These are phyloP conservation scores for Vireo griseus DNA, from an alignment of 2,797 vertebrate genomes.

Conservation along the genomic window DNA sequence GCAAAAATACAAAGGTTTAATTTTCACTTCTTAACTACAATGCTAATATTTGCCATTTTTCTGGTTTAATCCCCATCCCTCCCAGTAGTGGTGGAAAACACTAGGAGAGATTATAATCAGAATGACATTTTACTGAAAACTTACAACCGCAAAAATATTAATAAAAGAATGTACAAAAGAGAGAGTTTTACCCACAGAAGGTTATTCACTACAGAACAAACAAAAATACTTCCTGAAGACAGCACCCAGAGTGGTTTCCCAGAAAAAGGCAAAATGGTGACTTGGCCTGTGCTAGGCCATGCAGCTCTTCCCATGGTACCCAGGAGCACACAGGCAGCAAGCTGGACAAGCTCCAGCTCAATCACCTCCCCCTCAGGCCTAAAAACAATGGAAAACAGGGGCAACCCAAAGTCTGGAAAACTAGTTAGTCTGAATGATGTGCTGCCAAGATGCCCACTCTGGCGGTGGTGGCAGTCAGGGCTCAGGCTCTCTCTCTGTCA, in stretches of 20 bases:
- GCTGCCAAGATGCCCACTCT: rapidly evolving
- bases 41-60: background rate
- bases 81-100: background rate
- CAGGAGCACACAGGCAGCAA: background rate
- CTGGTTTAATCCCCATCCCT: background rate
- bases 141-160: too few relatives aligned
- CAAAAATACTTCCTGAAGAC: background rate
- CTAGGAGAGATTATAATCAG: background rate
- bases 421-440: rapidly evolving
- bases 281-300: background rate
- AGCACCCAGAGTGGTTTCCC: background rate
- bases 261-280: background rate
- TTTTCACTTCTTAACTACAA: background rate
- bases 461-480: rapidly evolving
- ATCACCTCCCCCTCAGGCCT: too few relatives aligned
- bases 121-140: background rate
- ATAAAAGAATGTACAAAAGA: background rate
- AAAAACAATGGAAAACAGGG: background rate
- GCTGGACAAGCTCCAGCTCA: background rate
- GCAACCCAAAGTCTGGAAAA: background rate
- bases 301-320: rapidly evolving
- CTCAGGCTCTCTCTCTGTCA: background rate
- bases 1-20: background rate
- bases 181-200: background rate
- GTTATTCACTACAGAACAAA: background rate